phyloP scores from a whole-genome alignment of 2,888 invertebrate genomes.

The Incurvaria masculella region DNA sequence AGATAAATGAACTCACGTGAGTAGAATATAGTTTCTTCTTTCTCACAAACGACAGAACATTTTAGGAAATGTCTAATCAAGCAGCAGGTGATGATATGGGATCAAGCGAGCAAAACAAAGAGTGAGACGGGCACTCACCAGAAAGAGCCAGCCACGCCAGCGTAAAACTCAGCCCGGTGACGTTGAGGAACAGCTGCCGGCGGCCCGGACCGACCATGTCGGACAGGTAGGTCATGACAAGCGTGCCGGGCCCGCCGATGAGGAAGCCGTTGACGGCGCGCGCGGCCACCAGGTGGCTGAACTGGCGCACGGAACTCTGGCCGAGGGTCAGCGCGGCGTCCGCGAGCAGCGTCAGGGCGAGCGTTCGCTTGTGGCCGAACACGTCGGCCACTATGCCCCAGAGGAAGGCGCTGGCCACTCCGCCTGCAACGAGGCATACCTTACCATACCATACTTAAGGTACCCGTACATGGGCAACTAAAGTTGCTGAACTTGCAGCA shows the following conservation, averaged over 20 bases:
- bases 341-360: slow-evolving; percentile 49
- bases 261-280: slow-evolving; percentile 62
- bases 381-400: slow-evolving; percentile 74
- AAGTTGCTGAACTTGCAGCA: too few relatives aligned
- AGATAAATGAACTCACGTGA: too few relatives aligned
- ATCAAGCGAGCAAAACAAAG: too few relatives aligned
- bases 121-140: slow-evolving; percentile 32
- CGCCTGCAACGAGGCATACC: slow-evolving; percentile 42
- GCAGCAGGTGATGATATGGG: too few relatives aligned
- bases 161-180: slow-evolving; percentile 63
- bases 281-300: slow-evolving; percentile 39
- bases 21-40: too few relatives aligned
- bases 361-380: slow-evolving; percentile 59
- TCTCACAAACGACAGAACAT: too few relatives aligned
- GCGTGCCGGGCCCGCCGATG: slow-evolving; percentile 59
- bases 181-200: slow-evolving; percentile 58
- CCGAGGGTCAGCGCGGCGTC: slow-evolving; percentile 51
- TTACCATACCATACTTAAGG: too few relatives aligned
- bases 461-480: too few relatives aligned
- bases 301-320: slow-evolving; percentile 44
- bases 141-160: slow-evolving; percentile 60
- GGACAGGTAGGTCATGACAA: slow-evolving; percentile 63
- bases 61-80: too few relatives aligned
- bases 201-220: slow-evolving; percentile 61
- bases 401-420: slow-evolving; percentile 66